Base-by-base conservation (phyloP, 2,113 vertebrate genomes). In the Tychaedon coryphoeus region DNA sequence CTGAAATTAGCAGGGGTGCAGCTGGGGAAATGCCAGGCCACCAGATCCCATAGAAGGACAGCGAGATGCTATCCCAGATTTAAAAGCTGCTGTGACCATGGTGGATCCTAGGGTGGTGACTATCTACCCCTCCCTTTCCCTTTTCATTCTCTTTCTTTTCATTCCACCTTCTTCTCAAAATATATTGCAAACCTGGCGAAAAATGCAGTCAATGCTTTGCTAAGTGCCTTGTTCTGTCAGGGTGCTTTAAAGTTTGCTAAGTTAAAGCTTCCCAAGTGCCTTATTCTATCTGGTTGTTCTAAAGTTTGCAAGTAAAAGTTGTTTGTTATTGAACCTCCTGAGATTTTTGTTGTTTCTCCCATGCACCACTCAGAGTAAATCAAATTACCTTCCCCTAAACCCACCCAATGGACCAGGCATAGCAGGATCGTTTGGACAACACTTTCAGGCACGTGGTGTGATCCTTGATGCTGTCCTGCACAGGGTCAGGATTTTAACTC, bases 361-460 rank as follows among this genome's bases (percentile, higher is more conserved):
- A 10, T 23, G 25, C 24, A 26, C 25, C 4, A 6, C 31, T 10
- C 14, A 19, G 25, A 26, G 34, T 33, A 72, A 64, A 57, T 57
- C 34, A 72, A 64, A 88, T 64, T 57, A 50, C 25, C 20, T 42
- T 34, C 11, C 42, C 34, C 20, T 57, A 34, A 88, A 48, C 20
- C 8, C 71, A 36, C 36, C 51, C 31, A 26, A 7, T 14, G 31
- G 36, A 33, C 43, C 25, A 18, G 25, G 36, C 20, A 36, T 75
- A 50, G 31, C 31, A 58, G 10, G 50, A 86, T 26, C 0, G 0
- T 36, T 50, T 66, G 13, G 13, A 29, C 10, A 29, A 25, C 0
- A 0, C 13, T 50, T 58, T 48, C 61, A 66, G 61, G 51, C 34
- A 86, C 25, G 7, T 14, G 25, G 7, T 34, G 20, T 31, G 31